A percentile compares a stretch with the other conserved stretches of the same genome.
Evolutionary conservation across 1,140 invertebrate species (phyloP).

Genomic region (Megathymus violae): DNA sequence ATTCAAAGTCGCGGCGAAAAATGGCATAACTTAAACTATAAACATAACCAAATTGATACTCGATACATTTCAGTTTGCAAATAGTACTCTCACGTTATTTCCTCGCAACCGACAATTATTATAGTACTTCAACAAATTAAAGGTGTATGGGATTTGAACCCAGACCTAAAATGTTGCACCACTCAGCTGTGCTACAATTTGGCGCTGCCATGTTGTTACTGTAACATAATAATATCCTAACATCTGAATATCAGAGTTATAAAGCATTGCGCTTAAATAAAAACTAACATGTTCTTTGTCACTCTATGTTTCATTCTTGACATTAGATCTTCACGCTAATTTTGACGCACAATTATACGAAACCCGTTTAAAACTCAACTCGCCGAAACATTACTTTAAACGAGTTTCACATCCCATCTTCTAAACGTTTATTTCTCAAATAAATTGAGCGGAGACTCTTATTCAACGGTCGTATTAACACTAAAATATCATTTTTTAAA

Average conservation of each 20-base stretch:
- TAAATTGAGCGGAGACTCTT: slow-evolving; percentile 55
- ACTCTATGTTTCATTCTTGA: slow-evolving; percentile 12
- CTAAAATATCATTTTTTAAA: slow-evolving; percentile 76
- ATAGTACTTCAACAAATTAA: not conserved
- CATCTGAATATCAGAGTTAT: not conserved
- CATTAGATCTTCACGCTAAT: slow-evolving; percentile 31
- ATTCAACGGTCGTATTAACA: slow-evolving; percentile 67
- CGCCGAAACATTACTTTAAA: slow-evolving; percentile 36
- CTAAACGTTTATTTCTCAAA: slow-evolving; percentile 51
- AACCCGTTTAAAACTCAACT: slow-evolving; percentile 39
- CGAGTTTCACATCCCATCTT: slow-evolving; percentile 38
- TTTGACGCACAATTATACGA: slow-evolving; percentile 16
- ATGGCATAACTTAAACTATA: too few relatives aligned
- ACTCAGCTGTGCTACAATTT: not conserved
- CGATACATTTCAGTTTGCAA: too few relatives aligned
- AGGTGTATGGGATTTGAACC: not conserved
- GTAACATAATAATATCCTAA: not conserved
- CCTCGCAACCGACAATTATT: too few relatives aligned
- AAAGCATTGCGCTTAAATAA: not conserved
- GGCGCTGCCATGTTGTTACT: not conserved
- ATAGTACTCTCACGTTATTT: too few relatives aligned
- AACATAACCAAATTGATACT: too few relatives aligned
- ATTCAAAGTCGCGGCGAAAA: too few relatives aligned
- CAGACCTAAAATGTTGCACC: not conserved
- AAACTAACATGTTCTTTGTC: slow-evolving; percentile 3